A percentile compares a stretch with the other conserved stretches of the same genome.
These are phyloP conservation scores for Panulirus ornatus DNA, from an alignment of 1,140 invertebrate genomes.

Conservation along the genomic window DNA sequence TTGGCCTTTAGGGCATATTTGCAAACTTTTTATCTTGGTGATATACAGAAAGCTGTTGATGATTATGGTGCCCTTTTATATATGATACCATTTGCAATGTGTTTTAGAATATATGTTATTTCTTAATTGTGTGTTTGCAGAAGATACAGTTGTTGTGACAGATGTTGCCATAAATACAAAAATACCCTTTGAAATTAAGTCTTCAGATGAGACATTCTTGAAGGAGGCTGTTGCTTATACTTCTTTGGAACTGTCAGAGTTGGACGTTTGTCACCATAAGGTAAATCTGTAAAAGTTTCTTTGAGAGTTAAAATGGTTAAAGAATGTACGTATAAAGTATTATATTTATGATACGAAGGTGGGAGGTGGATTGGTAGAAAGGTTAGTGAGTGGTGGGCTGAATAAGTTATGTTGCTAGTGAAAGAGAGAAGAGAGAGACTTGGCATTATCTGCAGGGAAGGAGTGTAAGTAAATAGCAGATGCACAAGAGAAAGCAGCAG, in stretches of 20 bases:
- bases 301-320: neutral
- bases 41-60: neutral
- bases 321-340: neutral
- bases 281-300: slow-evolving; percentile 77
- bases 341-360: neutral
- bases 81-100: neutral
- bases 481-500: too few relatives aligned
- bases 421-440: too few relatives aligned
- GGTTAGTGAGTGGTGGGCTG: too few relatives aligned
- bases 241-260: slow-evolving; percentile 80
- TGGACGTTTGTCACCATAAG: slow-evolving; percentile 84
- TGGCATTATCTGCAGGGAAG: too few relatives aligned
- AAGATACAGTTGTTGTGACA: neutral
- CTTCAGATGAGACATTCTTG: slow-evolving; percentile 84
- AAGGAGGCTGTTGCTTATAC: slow-evolving; percentile 82
- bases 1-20: neutral
- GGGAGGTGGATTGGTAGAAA: too few relatives aligned
- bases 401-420: too few relatives aligned
- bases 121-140: neutral
- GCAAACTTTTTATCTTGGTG: neutral
- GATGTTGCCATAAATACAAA: slow-evolving; percentile 53
- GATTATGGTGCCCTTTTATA: neutral
- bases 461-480: too few relatives aligned
- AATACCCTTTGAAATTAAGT: slow-evolving; percentile 83
- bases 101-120: neutral